phyloP scores from a whole-genome alignment of 2,888 invertebrate species.

The Harpagoxenus sublaevis region DNA sequence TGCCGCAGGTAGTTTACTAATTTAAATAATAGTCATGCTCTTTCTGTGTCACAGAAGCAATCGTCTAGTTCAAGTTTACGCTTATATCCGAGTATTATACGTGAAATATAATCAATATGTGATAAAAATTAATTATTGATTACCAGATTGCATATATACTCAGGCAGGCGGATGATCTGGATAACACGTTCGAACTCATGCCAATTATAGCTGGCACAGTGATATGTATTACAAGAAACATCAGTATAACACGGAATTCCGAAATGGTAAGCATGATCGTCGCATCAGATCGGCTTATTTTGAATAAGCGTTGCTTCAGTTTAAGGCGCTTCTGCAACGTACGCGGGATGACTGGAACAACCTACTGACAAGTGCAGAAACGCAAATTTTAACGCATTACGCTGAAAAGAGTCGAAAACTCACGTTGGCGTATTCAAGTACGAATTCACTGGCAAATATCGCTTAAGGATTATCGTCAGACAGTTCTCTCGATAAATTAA shows the following conservation, averaged over 20 bases:
- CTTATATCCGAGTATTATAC: neutral
- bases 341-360: conserved; percentile 11
- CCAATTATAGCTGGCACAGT: neutral
- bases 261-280: neutral
- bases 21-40: neutral
- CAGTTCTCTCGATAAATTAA: neutral
- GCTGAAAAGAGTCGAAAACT: conserved; percentile 22
- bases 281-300: neutral
- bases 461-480: neutral
- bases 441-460: neutral
- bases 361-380: conserved; percentile 4
- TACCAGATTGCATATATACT: conserved; percentile 8
- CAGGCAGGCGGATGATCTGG: conserved; percentile 5
- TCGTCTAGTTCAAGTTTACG: neutral
- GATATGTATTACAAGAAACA: neutral
- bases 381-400: conserved; percentile 20
- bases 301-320: conserved; percentile 13
- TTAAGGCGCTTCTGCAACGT: conserved; percentile 22
- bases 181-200: conserved; percentile 20
- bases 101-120: neutral
- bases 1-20: conserved; percentile 27
- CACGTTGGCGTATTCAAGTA: conserved; percentile 37
- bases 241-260: neutral
- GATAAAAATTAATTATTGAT: conserved; percentile 1
- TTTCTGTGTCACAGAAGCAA: conserved; percentile 11